These are phyloP conservation scores for Erpornis zantholeuca DNA, from an alignment of 2,113 vertebrate genomes.

Conservation along the genomic window DNA sequence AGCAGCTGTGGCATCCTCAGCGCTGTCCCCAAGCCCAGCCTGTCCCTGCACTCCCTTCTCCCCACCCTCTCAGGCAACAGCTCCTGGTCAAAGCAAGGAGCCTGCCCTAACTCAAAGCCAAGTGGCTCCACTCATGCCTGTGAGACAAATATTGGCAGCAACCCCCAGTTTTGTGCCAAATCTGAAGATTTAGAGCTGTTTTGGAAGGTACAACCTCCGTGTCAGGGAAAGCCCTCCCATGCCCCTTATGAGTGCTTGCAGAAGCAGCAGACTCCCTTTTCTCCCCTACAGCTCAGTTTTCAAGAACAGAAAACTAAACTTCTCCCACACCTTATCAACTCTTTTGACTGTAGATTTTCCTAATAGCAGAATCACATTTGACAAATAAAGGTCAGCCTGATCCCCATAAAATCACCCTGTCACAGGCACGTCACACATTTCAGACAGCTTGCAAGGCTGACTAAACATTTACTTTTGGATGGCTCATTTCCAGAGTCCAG, in stretches of 20 bases:
- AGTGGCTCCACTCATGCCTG: neutral
- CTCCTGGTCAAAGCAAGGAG: neutral
- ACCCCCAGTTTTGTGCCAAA: neutral
- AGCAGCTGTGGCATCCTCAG: neutral
- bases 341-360: neutral
- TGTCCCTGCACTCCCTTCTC: neutral
- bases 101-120: neutral
- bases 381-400: neutral
- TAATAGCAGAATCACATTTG: neutral
- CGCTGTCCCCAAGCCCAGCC: neutral
- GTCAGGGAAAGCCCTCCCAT: accelerated
- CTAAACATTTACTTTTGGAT: constrained; percentile 55
- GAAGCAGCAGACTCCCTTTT: neutral
- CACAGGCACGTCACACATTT: neutral
- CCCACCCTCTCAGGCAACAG: neutral
- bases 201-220: neutral
- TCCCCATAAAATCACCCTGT: neutral
- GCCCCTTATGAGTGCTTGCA: neutral
- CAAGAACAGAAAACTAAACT: neutral
- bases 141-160: neutral
- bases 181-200: neutral
- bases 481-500: constrained; percentile 27
- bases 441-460: constrained; percentile 1
- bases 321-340: neutral
- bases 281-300: neutral